Evolutionary conservation across 1,140 invertebrate genomes (phyloP), one percentile per base, ranked within the genome.

Genomic region (Zophobas morio): DNA sequence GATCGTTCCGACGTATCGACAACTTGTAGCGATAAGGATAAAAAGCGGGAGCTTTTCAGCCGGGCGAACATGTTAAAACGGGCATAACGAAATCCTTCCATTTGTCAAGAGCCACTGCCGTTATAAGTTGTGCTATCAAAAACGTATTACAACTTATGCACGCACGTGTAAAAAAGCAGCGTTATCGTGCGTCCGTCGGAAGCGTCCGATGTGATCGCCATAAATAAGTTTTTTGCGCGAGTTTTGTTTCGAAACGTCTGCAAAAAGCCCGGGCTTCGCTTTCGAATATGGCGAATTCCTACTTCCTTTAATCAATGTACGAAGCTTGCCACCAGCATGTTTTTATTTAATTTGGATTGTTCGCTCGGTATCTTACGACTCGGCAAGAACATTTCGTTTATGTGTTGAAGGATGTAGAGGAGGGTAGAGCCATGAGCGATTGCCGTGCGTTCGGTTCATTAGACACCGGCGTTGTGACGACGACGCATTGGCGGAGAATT

Each of bases 271-370:
- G 36, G 20, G 56, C 37, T 60, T 60, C 36, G 5, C 32, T 60
- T 60, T 8, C 56, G 33, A 35, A 46, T 46, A 46, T 46, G 1
- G 8, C n/a, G 20, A 53, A 53, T 8, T 60, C n/a, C 8, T 37
- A n/a, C 56, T 60, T 39, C 56, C 37, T 66, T 66, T 66, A 66
- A 66, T 46, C 60, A 66, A 42, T 40, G 36, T 60, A 60, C 36
- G 60, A 66, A 66, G 39, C 6, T 66, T 66, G 60, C 60, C 60
- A 66, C 60, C 40, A 66, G 60, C 60, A 66, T 66, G 60, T 66
- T 66, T 66, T 66, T 42, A 66, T 40, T 66, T 66, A 66, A 66
- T 66, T 66, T 66, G 60, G 60, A 66, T 66, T 66, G 60, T 66
- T 66, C 39, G 60, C 60, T 32, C 8, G 39, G 60, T 66, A 66